Conservation (phyloP, 2,113 vertebrate genomes). For the Oncorhynchus kisutch region DNA sequence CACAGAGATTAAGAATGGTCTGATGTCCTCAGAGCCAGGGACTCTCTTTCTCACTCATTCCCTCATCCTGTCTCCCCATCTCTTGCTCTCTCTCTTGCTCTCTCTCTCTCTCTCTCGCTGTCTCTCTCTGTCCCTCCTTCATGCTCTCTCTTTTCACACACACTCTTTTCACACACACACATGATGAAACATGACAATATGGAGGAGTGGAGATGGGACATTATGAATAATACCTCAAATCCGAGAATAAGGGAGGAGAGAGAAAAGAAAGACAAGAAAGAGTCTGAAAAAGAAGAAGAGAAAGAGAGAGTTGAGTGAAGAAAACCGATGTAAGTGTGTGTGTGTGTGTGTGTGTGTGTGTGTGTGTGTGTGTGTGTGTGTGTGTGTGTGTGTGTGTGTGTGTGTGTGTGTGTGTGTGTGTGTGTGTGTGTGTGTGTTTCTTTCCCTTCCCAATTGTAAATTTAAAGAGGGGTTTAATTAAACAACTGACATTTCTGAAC, state of each 20-base stretch:
- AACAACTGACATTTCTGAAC: constrained; percentile 24
- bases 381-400: neutral
- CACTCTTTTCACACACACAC: neutral
- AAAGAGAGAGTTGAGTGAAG: neutral
- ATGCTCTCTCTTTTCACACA: neutral
- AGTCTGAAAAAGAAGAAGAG: neutral
- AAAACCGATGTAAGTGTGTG: neutral
- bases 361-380: neutral
- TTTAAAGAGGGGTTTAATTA: constrained; percentile 32
- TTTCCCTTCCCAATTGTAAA: neutral
- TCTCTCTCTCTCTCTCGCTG: neutral
- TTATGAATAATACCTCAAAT: no score
- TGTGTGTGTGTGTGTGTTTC: neutral
- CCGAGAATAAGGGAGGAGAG: neutral
- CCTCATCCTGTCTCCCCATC: no score
- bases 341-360: neutral
- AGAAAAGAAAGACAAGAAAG: neutral
- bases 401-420: neutral
- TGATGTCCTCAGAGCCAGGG: no score
- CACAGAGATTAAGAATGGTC: no score
- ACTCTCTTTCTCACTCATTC: no score
- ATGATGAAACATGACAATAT: no score
- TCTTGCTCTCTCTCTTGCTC: neutral
- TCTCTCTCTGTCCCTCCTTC: no score
- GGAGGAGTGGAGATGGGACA: no score